These are phyloP conservation scores for Epizoanthus fatuus DNA, from an alignment of 92 coral and sea anemone species.

Conservation along the genomic window DNA sequence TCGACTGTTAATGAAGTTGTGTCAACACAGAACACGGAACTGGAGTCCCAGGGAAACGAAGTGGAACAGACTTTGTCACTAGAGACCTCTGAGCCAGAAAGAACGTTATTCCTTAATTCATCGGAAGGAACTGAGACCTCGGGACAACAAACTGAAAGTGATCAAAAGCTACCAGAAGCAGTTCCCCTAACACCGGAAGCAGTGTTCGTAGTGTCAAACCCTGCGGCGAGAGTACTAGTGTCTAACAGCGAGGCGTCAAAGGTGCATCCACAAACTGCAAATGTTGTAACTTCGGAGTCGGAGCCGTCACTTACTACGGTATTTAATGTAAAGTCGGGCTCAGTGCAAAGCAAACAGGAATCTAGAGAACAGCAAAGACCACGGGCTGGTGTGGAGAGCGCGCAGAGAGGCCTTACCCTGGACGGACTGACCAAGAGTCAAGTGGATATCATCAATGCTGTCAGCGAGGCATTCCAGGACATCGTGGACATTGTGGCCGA, in stretches of 20 bases:
- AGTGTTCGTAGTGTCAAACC: too few species aligned
- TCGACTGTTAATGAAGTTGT: not conserved
- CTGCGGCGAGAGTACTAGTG: too few species aligned
- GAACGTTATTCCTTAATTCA: not conserved
- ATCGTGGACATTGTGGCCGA: conserved; percentile 67
- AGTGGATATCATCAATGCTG: conserved; percentile 83
- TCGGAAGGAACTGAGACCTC: too few species aligned
- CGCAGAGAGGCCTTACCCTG: not conserved
- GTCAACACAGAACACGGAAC: not conserved
- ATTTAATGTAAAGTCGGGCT: not conserved
- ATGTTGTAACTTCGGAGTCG: not conserved
- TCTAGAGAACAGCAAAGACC: too few species aligned
- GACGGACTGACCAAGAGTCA: conserved; percentile 78
- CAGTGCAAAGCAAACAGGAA: not conserved
- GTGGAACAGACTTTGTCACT: not conserved
- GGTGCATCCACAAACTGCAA: not conserved
- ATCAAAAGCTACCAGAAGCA: not conserved
- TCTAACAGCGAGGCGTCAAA: not conserved
- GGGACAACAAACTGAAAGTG: too few species aligned
- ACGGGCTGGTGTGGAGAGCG: not conserved
- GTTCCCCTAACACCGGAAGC: not conserved
- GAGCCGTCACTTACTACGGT: not conserved
- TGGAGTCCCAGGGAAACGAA: not conserved
- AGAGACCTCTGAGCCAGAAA: not conserved
- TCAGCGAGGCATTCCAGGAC: conserved; percentile 85